Percentiles rank a stretch among this genome's conserved stretches.
phyloP scores from a whole-genome alignment of 2,888 invertebrate species.

The Homarus gammarus region DNA sequence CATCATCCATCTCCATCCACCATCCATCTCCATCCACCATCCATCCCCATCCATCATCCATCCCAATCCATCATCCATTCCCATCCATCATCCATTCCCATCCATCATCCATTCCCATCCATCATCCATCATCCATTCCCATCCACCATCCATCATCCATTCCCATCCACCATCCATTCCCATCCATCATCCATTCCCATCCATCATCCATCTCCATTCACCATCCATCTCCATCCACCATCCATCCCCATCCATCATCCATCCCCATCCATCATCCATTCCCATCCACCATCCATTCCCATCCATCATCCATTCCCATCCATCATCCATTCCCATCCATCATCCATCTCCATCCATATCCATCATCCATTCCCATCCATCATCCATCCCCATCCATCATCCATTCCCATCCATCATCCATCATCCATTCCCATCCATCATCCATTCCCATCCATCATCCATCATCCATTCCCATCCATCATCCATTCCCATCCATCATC shows the following conservation, averaged over 20 bases:
- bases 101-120: not conserved
- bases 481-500: no score
- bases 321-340: not conserved
- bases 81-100: not conserved
- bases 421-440: not conserved
- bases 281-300: no score
- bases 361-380: not conserved
- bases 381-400: not conserved
- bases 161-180: no score
- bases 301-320: no score
- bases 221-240: no score
- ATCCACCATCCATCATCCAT: not conserved
- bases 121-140: not conserved
- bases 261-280: no score
- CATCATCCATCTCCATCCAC: no score
- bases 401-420: not conserved
- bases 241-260: no score
- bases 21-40: no score
- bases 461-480: not conserved
- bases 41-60: not conserved
- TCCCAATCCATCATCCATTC: no score
- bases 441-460: not conserved
- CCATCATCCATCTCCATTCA: no score
- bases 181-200: no score
- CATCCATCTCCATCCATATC: conserved; percentile 14